Evolutionary conservation across 1,140 invertebrate species (phyloP), one percentile per base, ranked within the genome.

Genomic region (Diorhabda elongata): DNA sequence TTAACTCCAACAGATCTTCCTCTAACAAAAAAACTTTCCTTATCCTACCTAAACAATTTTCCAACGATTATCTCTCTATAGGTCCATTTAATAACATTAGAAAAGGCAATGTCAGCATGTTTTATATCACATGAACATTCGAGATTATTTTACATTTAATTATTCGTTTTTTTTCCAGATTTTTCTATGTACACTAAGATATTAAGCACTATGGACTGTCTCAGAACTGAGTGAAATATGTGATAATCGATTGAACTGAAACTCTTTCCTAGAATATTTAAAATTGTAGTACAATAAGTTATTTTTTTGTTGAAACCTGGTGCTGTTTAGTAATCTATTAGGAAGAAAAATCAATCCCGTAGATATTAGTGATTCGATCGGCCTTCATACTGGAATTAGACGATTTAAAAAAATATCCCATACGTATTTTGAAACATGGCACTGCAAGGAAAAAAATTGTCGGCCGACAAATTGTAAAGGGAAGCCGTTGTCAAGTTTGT

Each of bases 401-500:
- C 41, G 70, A 71, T 59, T 59, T 66, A 58, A 70, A 68, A 69
- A 68, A 65, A 44, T 44, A 56, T 41, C 65, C 58, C 11, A 6
- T 6, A n/a, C 8, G 47, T 41, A 61, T 60, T 56, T 65, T 61
- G n/a, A 58, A 65, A 57, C 45, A 70, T 71, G 70, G 47, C 56
- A 43, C 44, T 9, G 42, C 59, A 62, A 68, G 57, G 4, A 58
- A 44, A 41, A 68, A 42, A 62, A 57, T 44, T 42, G 47, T 60
- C 58, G 60, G 52, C 62, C 42, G 26, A 3, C 44, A 45, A 56
- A 57, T 64, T 45, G 67, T 78, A 69, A 79, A 73, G 65, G 71
- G 68, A 42, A 64, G 63, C 47, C 69, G 76, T 69, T 78, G 77
- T 72, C 69, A 72, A 45, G 76, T 73, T 62, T 79, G 78, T 68